Percentiles rank a stretch among this genome's conserved stretches.
phyloP scores from a whole-genome alignment of 2,113 vertebrate genomes.

The Oreochromis aureus region DNA sequence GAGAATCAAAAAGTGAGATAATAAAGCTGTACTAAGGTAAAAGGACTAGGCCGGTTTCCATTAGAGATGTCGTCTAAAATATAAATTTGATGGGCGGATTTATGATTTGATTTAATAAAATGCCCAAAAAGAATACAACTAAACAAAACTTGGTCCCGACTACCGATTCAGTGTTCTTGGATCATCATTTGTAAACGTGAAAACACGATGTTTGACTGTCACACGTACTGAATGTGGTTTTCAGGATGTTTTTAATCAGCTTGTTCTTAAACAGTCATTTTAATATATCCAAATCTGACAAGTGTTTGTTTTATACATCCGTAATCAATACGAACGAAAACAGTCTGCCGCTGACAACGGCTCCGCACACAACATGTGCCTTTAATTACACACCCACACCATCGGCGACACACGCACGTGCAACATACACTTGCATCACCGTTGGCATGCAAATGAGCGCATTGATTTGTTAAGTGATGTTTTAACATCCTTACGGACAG shows the following conservation, averaged over 20 bases:
- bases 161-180: not conserved
- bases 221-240: not conserved
- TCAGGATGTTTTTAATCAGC: constrained; percentile 37
- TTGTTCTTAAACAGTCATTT: constrained; percentile 22
- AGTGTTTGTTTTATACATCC: constrained; percentile 59
- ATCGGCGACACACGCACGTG: not conserved
- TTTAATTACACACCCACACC: constrained; percentile 30
- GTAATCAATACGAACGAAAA: constrained; percentile 61
- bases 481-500: constrained; percentile 66
- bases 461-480: constrained; percentile 74
- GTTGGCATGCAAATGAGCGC: constrained; percentile 64
- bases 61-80: not conserved
- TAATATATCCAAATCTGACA: constrained; percentile 45
- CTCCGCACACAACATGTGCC: constrained; percentile 28
- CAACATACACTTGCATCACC: not conserved
- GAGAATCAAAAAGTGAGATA: not conserved
- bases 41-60: not conserved
- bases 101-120: not conserved
- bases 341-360: constrained; percentile 27
- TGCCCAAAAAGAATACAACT: not conserved
- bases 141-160: not conserved
- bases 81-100: not conserved
- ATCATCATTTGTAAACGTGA: not conserved
- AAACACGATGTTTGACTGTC: not conserved
- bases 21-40: not conserved